Conservation (phyloP, 2,113 vertebrate genomes). For the Cinclus cinclus region DNA sequence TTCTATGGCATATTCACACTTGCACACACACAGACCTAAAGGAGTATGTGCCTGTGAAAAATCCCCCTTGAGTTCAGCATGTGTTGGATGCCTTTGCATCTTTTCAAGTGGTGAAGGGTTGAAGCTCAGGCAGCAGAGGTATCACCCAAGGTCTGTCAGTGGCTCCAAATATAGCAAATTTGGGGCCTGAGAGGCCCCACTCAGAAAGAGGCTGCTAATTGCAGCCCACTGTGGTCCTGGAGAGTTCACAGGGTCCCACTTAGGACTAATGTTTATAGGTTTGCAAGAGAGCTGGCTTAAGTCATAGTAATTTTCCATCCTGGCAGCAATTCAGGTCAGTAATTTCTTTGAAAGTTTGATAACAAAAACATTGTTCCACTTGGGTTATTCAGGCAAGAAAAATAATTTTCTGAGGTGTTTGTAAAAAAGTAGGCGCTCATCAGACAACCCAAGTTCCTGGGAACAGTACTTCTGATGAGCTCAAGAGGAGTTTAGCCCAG, state of each 20-base stretch:
- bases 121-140: background rate
- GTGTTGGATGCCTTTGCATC: background rate
- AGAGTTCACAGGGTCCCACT: background rate
- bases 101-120: background rate
- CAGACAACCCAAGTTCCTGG: background rate
- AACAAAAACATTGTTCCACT: background rate
- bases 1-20: background rate
- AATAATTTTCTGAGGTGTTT: background rate
- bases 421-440: background rate
- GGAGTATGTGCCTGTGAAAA: background rate
- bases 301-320: background rate
- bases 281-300: background rate
- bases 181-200: background rate
- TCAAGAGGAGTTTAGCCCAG: background rate
- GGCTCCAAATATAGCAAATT: background rate
- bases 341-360: background rate
- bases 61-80: background rate
- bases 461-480: background rate
- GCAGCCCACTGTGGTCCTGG: background rate
- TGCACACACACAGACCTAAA: background rate
- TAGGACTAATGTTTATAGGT: background rate
- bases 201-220: background rate
- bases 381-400: background rate
- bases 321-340: background rate
- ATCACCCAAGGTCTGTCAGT: background rate